Conservation (phyloP, 2,888 invertebrate species). For the Chaetoderma sp. region DNA sequence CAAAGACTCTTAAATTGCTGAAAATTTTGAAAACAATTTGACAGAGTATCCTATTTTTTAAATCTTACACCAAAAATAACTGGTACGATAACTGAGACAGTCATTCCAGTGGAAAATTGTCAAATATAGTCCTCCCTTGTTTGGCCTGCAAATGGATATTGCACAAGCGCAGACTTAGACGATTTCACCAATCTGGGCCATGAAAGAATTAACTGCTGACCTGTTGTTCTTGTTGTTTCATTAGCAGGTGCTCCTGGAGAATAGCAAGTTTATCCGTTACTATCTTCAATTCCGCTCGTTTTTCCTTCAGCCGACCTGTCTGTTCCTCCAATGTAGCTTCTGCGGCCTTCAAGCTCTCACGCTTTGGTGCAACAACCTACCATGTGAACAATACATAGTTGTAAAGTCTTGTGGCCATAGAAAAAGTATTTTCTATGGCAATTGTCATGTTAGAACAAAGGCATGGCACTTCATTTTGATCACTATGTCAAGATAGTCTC, state of each 20-base stretch:
- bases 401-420: not conserved
- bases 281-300: constrained; percentile 62
- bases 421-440: not conserved
- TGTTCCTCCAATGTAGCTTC: constrained; percentile 56
- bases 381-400: not conserved
- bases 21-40: no score
- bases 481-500: no score
- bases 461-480: not conserved
- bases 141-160: no score
- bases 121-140: no score
- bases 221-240: constrained; percentile 65
- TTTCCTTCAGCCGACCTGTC: constrained; percentile 60
- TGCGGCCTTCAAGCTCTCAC: constrained; percentile 59
- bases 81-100: no score
- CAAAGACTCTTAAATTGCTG: no score
- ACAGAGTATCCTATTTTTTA: no score
- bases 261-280: constrained; percentile 62
- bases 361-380: constrained; percentile 68
- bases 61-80: no score
- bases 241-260: constrained; percentile 58
- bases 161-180: no score
- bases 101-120: no score
- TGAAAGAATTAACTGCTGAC: no score
- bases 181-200: no score
- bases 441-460: not conserved